Base-by-base conservation (phyloP, 1,140 invertebrate genomes). In the Rhagoletis pomonella region DNA sequence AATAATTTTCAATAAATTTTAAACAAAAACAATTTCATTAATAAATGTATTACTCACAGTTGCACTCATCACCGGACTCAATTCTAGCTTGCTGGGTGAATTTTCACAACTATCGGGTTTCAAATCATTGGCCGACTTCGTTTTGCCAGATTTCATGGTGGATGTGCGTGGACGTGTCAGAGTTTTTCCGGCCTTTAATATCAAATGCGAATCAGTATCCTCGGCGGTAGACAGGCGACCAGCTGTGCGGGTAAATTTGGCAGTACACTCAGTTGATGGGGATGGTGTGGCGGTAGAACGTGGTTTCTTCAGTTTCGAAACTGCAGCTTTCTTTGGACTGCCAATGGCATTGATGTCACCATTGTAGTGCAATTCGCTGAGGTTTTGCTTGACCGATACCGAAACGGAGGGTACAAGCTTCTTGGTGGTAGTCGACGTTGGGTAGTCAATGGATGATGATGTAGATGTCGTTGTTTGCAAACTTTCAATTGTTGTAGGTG, bases 361-460 rank as follows among this genome's bases (percentile, higher is more conserved):
- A 55, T 89, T 91, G 19, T 90, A 92, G 65, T 92, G 91, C 60
- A 91, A 19, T 81, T 92, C 91, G 87, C 90, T 90, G 59, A 92
- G 89, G 87, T 90, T 92, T 87, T 92, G 91, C 86, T 92, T 92
- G 89, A 92, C 91, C 17, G 89, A 90, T 58, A 89, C 90, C 5
- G 90, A 89, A 1, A 89, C 88, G 0, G 89, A 89, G 84, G 91
- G 91, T 77, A 92, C 87, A 19, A 91, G 29, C 19, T 88, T 88
- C 9, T 88, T 88, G 12, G 55, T 73, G 58, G 73, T 14, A 60
- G 77, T 88, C n/a, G 86, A 81, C 42, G 29, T 29, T 29, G 29
- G 29, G 29, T 86, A 88, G 29, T 84, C 65, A 77, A 5, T 69
- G 2, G 87, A 50, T n/a, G 87, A 87, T 29, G 29, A 29, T 29